These are phyloP conservation scores for Idaea dimidiata DNA, from an alignment of 2,888 invertebrate genomes.

Conservation along the genomic window DNA sequence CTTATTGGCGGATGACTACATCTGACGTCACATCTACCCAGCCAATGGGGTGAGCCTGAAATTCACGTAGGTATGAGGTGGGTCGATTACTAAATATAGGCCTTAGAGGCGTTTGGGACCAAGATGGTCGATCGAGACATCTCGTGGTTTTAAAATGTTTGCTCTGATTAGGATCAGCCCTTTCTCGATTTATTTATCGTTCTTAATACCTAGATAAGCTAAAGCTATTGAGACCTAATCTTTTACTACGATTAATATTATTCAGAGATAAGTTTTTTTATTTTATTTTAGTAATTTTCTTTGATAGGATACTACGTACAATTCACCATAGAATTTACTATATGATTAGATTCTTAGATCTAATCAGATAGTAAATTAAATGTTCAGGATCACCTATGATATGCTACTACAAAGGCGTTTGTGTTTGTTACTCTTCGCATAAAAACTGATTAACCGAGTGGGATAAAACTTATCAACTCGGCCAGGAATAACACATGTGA, in stretches of 20 bases:
- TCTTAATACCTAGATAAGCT: not conserved
- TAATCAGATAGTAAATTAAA: too few relatives aligned
- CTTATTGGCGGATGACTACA: constrained; percentile 57
- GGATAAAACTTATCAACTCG: too few relatives aligned
- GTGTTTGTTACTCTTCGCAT: too few relatives aligned
- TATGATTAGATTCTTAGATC: too few relatives aligned
- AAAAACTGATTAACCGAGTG: too few relatives aligned
- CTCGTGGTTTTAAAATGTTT: constrained; percentile 4
- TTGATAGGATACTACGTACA: too few relatives aligned
- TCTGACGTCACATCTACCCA: constrained; percentile 64
- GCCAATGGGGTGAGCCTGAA: constrained; percentile 66
- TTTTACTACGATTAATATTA: not conserved
- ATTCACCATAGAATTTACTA: too few relatives aligned
- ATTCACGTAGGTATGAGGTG: constrained; percentile 73
- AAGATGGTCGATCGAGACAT: constrained; percentile 34
- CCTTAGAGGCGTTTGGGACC: constrained; percentile 29
- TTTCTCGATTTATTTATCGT: not conserved
- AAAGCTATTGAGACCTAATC: not conserved
- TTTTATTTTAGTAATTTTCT: not conserved
- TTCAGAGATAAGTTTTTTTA: not conserved
- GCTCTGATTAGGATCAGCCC: constrained; percentile 1
- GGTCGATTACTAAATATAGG: constrained; percentile 76
- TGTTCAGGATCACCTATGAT: too few relatives aligned
- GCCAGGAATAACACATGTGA: too few relatives aligned
- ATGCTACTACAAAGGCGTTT: too few relatives aligned